Base-by-base conservation (phyloP, 2,888 invertebrate species). In the Cerceris rybyensis region DNA sequence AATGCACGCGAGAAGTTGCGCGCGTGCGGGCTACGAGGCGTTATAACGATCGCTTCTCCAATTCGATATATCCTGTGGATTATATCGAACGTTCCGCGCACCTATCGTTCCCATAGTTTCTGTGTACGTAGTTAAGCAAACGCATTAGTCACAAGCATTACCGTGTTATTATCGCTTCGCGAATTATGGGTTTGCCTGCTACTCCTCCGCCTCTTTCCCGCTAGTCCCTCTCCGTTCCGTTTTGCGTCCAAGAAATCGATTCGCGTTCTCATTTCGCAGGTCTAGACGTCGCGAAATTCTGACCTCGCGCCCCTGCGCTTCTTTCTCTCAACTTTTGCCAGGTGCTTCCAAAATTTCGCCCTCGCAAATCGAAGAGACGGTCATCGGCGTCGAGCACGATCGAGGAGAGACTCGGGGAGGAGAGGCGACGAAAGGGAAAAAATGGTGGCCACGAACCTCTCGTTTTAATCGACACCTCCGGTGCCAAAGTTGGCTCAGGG, bases 41-140 rank as follows among this genome's bases (percentile, higher is more conserved):
- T 55, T 54, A 71, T 80, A 71, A 80, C 80, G 69, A 80, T 66
- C 55, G 58, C 68, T 71, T 58, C 69, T 70, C 70, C 58, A 50
- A 64, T 59, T 67, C 64, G 42, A 70, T 70, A 42, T 55, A 39
- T 70, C 49, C 55, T 39, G 63, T 46, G 60, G 69, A 72, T 79
- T 72, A 75, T 63, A 58, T 63, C 60, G 63, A 16, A 39, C 52
- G 13, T 17, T 55, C 46, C 54, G 55, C 49, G 11, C 41, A 50
- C 57, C 60, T 28, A 58, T 65, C 42, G 59, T 42, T 2, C 41
- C 46, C 28, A 16, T 46, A 59, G 55, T 57, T 39, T 43, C 28
- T 49, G 64, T 13, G 11, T n/a, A 9, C 16, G 49, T 41, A 42
- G 74, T 68, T 80, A 75, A 83, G 76, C 78, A 75, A 78, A 75